A percentile compares a stretch with the other conserved stretches of the same genome.
Conservation (phyloP, 2,113 vertebrate genomes). For the Galeopterus variegatus region DNA sequence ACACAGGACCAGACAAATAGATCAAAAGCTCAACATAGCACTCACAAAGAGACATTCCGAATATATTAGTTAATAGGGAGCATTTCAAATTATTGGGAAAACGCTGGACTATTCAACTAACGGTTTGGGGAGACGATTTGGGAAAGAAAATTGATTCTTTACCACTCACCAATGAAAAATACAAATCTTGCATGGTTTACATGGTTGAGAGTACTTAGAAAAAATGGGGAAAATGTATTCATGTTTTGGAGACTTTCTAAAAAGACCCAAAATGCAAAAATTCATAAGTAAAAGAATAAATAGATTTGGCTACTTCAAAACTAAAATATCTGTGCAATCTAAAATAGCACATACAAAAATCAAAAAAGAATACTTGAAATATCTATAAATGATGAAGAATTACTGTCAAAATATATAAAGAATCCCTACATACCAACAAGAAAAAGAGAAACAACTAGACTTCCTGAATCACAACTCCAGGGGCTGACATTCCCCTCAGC, state of each 20-base stretch:
- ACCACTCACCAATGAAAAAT: background rate
- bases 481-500: background rate
- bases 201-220: background rate
- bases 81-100: background rate
- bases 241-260: background rate
- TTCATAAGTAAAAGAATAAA: background rate
- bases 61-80: background rate
- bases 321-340: background rate
- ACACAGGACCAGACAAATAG: background rate
- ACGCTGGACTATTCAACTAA: background rate
- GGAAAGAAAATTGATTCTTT: background rate
- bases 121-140: background rate
- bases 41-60: background rate
- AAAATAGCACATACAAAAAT: background rate
- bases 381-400: background rate
- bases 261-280: background rate
- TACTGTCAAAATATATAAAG: background rate
- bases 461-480: accelerated
- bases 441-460: background rate
- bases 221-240: background rate
- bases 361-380: background rate
- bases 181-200: background rate
- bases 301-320: background rate
- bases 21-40: background rate
- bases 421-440: background rate